Base-by-base conservation (phyloP, 2,888 invertebrate species). In the Chrysina gloriosa region DNA sequence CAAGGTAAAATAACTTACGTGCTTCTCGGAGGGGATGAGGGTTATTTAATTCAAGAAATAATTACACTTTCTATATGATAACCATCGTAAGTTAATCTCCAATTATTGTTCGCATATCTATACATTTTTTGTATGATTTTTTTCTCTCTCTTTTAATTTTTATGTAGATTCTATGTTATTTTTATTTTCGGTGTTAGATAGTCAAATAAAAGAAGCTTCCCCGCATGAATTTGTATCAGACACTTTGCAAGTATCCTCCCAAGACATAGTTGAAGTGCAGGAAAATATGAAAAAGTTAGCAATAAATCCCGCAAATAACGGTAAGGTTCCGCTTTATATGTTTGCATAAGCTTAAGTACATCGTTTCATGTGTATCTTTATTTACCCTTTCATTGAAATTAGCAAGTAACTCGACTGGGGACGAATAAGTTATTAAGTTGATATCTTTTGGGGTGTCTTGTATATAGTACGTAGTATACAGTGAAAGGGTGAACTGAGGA, bases 171-270 rank as follows among this genome's bases (percentile, higher is more conserved):
- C 69, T 68, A 63, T 72, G 70, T 70, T 63, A 70, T 52, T 71
- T 69, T 77, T 75, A 73, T 77, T 76, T 76, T 71, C 71, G 72
- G 73, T 48, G 54, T 56, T 72, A 72, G 74, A 71, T 68, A 69
- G 70, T 54, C 67, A 70, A 63, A 50, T 71, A 68, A 74, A 72
- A 63, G 66, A 72, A 67, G 58, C 61, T 66, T 39, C 65, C 70
- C 84, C 86, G 80, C 89, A 90, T 79, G 93, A 93, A 84, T 92
- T 93, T 86, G 89, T 92, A 77, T 92, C 92, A 77, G 92, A 93
- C 82, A 87, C 89, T 78, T 89, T 91, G 84, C 88, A 89, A 83
- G 87, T 88, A 73, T 86, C 87, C 77, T 86, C 85, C 75, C 86
- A 86, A 76, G 91, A 91, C 80, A 84, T 91, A 79, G 89, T 89